Percentiles rank a stretch among this genome's conserved stretches.
Evolutionary conservation across 2,797 vertebrate genomes (phyloP).

Genomic region (Pseudochromis fuscus): DNA sequence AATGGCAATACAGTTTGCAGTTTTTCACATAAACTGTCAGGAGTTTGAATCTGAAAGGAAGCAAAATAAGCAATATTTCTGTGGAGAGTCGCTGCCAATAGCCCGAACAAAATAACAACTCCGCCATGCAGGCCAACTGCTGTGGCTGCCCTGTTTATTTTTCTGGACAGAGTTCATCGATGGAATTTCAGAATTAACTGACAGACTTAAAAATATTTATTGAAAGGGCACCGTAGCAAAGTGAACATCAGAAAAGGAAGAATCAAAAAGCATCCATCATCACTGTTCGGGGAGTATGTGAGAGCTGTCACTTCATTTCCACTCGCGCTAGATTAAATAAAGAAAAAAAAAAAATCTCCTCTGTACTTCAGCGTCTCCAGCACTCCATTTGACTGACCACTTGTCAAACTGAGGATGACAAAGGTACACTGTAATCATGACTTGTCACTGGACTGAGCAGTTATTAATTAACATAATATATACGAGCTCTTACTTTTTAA

Average conservation of each 20-base stretch:
- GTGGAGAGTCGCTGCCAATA: slow-evolving; percentile 77
- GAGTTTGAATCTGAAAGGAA: slow-evolving; percentile 81
- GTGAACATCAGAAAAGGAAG: slow-evolving; percentile 68
- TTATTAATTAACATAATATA: slow-evolving; percentile 71
- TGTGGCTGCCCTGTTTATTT: slow-evolving; percentile 86
- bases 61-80: slow-evolving; percentile 86
- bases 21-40: slow-evolving; percentile 86
- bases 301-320: slow-evolving; percentile 77
- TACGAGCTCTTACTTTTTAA: slow-evolving; percentile 42
- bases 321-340: slow-evolving; percentile 74
- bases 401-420: slow-evolving; percentile 75
- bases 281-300: slow-evolving; percentile 47
- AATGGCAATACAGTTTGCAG: slow-evolving; percentile 80
- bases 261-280: slow-evolving; percentile 83
- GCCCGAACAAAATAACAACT: slow-evolving; percentile 84
- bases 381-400: slow-evolving; percentile 75
- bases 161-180: slow-evolving; percentile 84
- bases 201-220: slow-evolving; percentile 88
- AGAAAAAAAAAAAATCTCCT: slow-evolving; percentile 44
- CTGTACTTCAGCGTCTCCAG: slow-evolving; percentile 50
- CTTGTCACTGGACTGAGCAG: slow-evolving; percentile 53
- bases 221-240: slow-evolving; percentile 81
- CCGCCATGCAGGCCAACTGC: slow-evolving; percentile 77
- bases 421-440: slow-evolving; percentile 55
- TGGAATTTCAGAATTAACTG: slow-evolving; percentile 88